phyloP scores from a whole-genome alignment of 2,888 invertebrate species.

The Glyphotaelius pellucidus region DNA sequence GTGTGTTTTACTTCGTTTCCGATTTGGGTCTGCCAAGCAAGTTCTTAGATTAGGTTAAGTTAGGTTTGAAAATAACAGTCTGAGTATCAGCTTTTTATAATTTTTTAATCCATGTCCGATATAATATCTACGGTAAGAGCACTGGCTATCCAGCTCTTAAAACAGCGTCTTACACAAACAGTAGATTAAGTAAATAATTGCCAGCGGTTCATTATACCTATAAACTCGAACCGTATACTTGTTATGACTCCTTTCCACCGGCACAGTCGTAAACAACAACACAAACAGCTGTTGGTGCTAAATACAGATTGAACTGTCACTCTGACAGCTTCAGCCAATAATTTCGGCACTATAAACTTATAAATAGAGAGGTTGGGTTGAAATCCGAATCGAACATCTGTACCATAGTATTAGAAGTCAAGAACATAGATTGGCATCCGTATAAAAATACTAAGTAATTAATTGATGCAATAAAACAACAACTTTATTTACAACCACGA shows the following conservation, averaged over 20 bases:
- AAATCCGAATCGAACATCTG: not conserved
- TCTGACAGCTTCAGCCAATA: not conserved
- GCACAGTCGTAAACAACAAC: not conserved
- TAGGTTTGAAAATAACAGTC: no score
- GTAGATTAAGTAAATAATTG: not conserved
- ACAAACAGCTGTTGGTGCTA: not conserved
- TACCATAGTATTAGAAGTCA: not conserved
- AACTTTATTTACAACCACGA: no score
- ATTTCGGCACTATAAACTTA: not conserved
- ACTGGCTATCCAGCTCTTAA: not conserved
- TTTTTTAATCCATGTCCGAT: no score
- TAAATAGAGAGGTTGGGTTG: not conserved
- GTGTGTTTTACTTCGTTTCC: no score
- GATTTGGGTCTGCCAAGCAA: no score
- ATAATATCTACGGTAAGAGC: not conserved
- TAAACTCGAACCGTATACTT: not conserved
- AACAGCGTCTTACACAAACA: not conserved
- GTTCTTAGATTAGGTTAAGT: no score
- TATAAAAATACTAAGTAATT: not conserved
- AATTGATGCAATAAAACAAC: no score
- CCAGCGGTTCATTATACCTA: not conserved
- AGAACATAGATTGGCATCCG: not conserved
- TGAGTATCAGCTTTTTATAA: no score
- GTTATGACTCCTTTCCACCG: not conserved
- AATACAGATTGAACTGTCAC: not conserved